These are phyloP conservation scores for Nudaria mundana DNA, from an alignment of 2,888 invertebrate species.

Conservation along the genomic window DNA sequence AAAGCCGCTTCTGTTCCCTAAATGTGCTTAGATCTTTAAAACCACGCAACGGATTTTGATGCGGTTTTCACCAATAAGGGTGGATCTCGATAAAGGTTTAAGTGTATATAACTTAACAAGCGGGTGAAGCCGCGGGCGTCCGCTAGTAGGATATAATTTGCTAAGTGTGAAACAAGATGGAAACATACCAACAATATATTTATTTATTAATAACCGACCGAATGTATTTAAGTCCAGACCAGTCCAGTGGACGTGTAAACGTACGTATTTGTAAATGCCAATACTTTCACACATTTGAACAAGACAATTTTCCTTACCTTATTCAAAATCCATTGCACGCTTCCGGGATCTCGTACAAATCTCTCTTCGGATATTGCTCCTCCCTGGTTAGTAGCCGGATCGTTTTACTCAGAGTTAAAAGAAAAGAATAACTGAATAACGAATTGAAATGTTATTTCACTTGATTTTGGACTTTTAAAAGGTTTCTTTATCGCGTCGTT, in stretches of 20 bases:
- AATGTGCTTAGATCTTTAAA: too few relatives aligned
- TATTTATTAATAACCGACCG: neutral
- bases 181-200: neutral
- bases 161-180: too few relatives aligned
- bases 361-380: constrained; percentile 33
- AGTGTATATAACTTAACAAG: too few relatives aligned
- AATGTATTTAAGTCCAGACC: neutral
- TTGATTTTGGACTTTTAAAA: neutral
- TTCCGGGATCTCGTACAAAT: constrained; percentile 16
- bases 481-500: neutral
- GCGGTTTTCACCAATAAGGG: too few relatives aligned
- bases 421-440: constrained; percentile 2
- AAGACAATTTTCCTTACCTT: constrained; percentile 5
- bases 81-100: too few relatives aligned
- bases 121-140: too few relatives aligned
- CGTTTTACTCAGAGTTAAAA: constrained; percentile 9
- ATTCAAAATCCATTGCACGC: constrained; percentile 13
- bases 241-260: neutral
- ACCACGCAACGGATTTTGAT: too few relatives aligned
- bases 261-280: neutral
- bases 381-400: constrained; percentile 19
- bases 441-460: neutral
- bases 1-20: too few relatives aligned
- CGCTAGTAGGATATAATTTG: too few relatives aligned
- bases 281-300: constrained; percentile 8